Evolutionary conservation across 2,797 vertebrate genomes (phyloP), one percentile per base, ranked within the genome.

Genomic region (Cossypha dichroa): DNA sequence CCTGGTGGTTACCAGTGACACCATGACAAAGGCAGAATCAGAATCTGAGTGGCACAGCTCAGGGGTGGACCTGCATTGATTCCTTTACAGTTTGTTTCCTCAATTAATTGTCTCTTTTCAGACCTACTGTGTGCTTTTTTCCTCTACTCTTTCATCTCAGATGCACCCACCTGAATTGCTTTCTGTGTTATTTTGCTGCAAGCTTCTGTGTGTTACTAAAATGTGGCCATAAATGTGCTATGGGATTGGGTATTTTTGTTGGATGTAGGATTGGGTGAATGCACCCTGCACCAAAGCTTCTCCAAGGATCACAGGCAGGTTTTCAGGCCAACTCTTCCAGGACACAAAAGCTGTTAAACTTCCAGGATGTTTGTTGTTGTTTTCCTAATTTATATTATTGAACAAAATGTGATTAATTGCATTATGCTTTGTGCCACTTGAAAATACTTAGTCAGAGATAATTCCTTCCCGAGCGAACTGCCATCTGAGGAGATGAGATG

Each of bases 401-500:
- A 76, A 67, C 2, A 3, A 91, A 56, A 49, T 62, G 60, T 40
- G 80, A 73, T 85, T 89, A 25, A 22, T 15, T 60, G 17, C 72
- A 45, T 92, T 88, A 29, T 34, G 25, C 49, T 60, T 91, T 85
- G n/a, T 36, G 26, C 33, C 52, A 54, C 85, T 90, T 80, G 19
- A 85, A 82, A 79, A 69, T 59, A 58, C 75, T 90, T 89, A 90
- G 54, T 93, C 75, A 92, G 89, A 91, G 76, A 85, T 89, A 77
- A 94, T 91, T 91, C 82, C 51, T 75, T 77, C 66, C 52, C 4
- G 2, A 81, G 56, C 18, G 54, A 82, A 13, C 59, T 92, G 63
- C 63, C 69, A 19, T 88, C 86, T 46, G 19, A 74, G 36, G 33
- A 79, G 58, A 69, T 7, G n/a, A 89, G 72, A 69, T 26, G 87